Evolutionary conservation across 35 echinoderm and acorn worm genomes (phyloP).

Genomic region (Ophiothrix spiculata): DNA sequence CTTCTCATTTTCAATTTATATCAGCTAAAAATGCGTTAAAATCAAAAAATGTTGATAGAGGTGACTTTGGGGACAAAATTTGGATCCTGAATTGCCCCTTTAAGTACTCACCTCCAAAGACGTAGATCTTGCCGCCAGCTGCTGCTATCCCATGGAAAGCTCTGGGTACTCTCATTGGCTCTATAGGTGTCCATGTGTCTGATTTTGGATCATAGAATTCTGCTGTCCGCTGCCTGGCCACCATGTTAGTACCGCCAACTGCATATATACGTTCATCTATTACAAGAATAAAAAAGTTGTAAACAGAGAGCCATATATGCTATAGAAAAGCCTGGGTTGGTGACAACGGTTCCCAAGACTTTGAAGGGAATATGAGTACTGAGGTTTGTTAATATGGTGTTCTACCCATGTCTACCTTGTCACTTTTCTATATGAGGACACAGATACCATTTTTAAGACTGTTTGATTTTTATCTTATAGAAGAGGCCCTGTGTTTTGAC

Average conservation of each 20-base stretch:
- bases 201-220: not conserved
- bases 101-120: slow-evolving; percentile 3
- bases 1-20: too few relatives aligned
- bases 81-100: not conserved
- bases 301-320: too few relatives aligned
- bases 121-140: not conserved
- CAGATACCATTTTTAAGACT: too few relatives aligned
- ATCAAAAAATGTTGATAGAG: not conserved
- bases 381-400: too few relatives aligned
- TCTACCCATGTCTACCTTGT: too few relatives aligned
- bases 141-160: slow-evolving; percentile 11
- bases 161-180: not conserved
- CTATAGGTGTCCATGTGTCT: not conserved
- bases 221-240: not conserved
- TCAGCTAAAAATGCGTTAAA: not conserved
- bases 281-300: too few relatives aligned
- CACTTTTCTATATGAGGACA: too few relatives aligned
- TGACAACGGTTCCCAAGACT: too few relatives aligned
- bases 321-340: too few relatives aligned
- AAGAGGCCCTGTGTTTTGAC: too few relatives aligned
- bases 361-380: too few relatives aligned
- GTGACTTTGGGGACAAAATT: not conserved
- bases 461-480: too few relatives aligned
- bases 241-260: slow-evolving; percentile 8
- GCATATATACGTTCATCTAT: slow-evolving; percentile 24